These are phyloP conservation scores for Gulo gulo DNA, from an alignment of 2,113 vertebrate species.

Conservation along the genomic window DNA sequence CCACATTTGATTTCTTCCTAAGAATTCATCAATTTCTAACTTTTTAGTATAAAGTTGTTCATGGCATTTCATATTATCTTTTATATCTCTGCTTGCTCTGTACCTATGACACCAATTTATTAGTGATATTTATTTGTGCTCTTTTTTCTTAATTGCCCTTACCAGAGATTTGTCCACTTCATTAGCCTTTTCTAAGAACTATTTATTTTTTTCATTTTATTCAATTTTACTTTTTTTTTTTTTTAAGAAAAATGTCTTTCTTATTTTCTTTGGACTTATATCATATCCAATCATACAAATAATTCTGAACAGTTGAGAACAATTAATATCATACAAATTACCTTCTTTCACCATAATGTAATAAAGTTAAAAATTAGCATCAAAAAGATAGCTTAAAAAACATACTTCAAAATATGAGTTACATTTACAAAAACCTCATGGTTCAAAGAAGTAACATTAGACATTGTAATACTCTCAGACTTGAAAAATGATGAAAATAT, in stretches of 20 bases:
- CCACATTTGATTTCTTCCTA: not conserved
- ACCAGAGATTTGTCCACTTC: not conserved
- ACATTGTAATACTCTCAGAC: not conserved
- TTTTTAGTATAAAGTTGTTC: not conserved
- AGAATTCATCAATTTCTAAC: not conserved
- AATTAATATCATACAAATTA: not conserved
- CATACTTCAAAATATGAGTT: not conserved
- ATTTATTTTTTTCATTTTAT: not conserved
- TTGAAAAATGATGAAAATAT: not conserved
- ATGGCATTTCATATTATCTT: not conserved
- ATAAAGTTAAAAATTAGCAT: slow-evolving; percentile 6
- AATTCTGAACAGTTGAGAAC: not conserved
- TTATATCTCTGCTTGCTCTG: not conserved
- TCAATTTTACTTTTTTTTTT: not conserved
- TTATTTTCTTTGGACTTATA: not conserved
- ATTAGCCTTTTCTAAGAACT: not conserved
- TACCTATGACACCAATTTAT: not conserved
- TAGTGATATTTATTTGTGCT: not conserved
- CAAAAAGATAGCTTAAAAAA: not conserved
- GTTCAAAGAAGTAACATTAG: not conserved
- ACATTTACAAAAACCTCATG: not conserved
- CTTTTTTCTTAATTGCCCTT: not conserved
- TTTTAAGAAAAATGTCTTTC: not conserved
- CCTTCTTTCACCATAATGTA: not conserved
- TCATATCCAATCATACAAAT: not conserved